These are phyloP conservation scores for Poecilia wingei DNA, from an alignment of 2,797 vertebrate genomes.

Conservation along the genomic window DNA sequence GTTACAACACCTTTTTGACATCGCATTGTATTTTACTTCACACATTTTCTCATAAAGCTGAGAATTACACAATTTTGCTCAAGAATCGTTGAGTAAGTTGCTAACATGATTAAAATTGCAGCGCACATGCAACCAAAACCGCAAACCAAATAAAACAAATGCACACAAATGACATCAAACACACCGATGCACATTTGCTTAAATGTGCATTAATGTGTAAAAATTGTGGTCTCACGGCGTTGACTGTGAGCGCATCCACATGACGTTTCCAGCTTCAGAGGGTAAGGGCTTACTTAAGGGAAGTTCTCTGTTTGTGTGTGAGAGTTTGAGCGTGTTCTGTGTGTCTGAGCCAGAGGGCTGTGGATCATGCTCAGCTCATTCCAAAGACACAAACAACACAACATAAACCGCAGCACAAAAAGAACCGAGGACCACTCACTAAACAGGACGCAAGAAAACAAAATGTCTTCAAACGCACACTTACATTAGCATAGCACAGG, in stretches of 20 bases:
- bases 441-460: conserved; percentile 42
- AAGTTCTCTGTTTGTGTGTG: background rate
- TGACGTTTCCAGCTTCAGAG: background rate
- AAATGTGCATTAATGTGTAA: conserved; percentile 5
- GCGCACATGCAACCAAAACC: background rate
- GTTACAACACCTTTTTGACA: background rate
- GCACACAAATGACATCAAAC: background rate
- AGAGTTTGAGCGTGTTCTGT: conserved; percentile 23
- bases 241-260: background rate
- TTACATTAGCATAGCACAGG: conserved; percentile 36
- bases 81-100: background rate
- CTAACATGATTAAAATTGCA: background rate
- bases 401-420: conserved; percentile 52
- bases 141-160: background rate
- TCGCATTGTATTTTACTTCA: background rate
- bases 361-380: conserved; percentile 55
- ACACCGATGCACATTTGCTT: background rate
- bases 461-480: conserved; percentile 46
- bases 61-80: background rate
- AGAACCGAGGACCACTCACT: conserved; percentile 40
- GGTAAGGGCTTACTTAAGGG: background rate
- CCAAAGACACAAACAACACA: conserved; percentile 61
- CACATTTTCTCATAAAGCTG: background rate
- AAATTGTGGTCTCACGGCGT: background rate
- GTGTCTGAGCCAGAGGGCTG: conserved; percentile 42